phyloP scores from a whole-genome alignment of 2,797 vertebrate genomes.

The Pangasius sanitwongsei region DNA sequence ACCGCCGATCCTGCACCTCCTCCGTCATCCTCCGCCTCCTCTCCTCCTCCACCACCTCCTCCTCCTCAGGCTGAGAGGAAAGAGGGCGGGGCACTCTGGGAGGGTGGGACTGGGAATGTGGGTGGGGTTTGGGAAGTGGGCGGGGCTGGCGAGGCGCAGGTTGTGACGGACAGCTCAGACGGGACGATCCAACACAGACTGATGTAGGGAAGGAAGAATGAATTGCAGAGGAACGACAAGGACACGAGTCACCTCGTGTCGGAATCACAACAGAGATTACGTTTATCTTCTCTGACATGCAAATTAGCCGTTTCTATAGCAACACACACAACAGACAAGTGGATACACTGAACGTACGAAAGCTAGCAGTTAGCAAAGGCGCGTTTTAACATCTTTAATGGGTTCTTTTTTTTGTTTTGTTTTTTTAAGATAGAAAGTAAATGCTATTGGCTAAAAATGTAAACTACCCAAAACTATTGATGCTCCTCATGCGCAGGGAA shows the following conservation, averaged over 20 bases:
- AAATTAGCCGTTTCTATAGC: neutral
- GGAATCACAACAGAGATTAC: neutral
- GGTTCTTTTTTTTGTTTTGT: neutral
- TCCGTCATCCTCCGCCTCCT: slow-evolving; percentile 57
- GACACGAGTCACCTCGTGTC: neutral
- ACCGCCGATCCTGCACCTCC: slow-evolving; percentile 49
- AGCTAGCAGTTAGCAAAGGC: neutral
- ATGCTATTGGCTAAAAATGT: neutral
- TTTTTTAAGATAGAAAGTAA: neutral
- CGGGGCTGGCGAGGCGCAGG: slow-evolving; percentile 54
- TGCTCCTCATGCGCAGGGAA: neutral
- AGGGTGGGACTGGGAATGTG: slow-evolving; percentile 56
- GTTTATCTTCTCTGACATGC: neutral
- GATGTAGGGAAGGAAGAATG: slow-evolving; percentile 59
- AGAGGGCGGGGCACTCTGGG: slow-evolving; percentile 65
- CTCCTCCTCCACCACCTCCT: slow-evolving; percentile 46
- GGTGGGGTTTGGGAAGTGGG: slow-evolving; percentile 58
- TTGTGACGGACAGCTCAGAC: slow-evolving; percentile 63
- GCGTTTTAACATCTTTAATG: neutral
- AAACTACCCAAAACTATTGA: neutral
- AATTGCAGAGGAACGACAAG: neutral
- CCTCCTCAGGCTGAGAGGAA: slow-evolving; percentile 63
- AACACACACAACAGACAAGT: neutral
- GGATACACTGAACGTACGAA: neutral
- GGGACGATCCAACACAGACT: slow-evolving; percentile 66